Percentiles rank a stretch among this genome's conserved stretches.
These are phyloP conservation scores for Linyphia triangularis DNA, from an alignment of 2,888 invertebrate genomes.

Conservation along the genomic window DNA sequence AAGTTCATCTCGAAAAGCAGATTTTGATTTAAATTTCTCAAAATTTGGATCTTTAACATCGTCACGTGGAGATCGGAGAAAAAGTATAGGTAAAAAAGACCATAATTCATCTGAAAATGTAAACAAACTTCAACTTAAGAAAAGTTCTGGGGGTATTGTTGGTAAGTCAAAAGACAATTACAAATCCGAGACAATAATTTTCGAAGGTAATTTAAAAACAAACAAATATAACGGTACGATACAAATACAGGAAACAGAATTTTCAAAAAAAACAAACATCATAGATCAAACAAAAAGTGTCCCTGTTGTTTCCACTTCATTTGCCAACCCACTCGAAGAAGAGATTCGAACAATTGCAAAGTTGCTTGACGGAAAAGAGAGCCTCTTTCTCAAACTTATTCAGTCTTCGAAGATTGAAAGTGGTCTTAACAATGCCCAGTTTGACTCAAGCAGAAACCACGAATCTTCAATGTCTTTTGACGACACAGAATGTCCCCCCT, in stretches of 20 bases:
- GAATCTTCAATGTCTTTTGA: not conserved
- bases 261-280: not conserved
- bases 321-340: slow-evolving; percentile 47
- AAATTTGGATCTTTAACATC: slow-evolving; percentile 55
- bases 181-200: not conserved
- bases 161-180: not conserved
- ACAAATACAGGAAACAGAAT: not conserved
- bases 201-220: not conserved
- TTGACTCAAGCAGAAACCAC: not conserved
- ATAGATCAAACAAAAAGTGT: slow-evolving; percentile 26
- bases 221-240: not conserved
- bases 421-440: not conserved
- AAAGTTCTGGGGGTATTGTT: not conserved
- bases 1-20: slow-evolving; percentile 18
- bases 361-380: slow-evolving; percentile 62
- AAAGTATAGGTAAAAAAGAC: slow-evolving; percentile 35
- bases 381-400: slow-evolving; percentile 57
- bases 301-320: slow-evolving; percentile 18
- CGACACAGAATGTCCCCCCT: not conserved
- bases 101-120: not conserved
- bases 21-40: slow-evolving; percentile 61
- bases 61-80: slow-evolving; percentile 16
- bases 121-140: not conserved
- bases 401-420: slow-evolving; percentile 51
- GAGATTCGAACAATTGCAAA: slow-evolving; percentile 65